Percentiles rank a stretch among this genome's conserved stretches.
phyloP scores from a whole-genome alignment of 2,888 invertebrate species.

The Yponomeuta cagnagella region DNA sequence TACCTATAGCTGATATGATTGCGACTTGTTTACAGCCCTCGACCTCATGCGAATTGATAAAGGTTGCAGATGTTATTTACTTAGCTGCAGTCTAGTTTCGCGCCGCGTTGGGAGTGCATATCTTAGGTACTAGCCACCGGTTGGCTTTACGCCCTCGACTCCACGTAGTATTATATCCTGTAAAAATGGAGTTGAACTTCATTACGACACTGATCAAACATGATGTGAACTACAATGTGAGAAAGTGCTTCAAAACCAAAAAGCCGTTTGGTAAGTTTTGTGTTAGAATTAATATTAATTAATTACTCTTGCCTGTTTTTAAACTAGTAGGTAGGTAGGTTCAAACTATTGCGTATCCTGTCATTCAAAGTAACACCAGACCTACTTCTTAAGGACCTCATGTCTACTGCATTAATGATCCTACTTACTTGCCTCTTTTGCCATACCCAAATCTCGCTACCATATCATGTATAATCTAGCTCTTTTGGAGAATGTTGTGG shows the following conservation, averaged over 20 bases:
- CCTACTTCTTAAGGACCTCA: no score
- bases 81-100: constrained; percentile 41
- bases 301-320: no score
- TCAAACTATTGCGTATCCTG: no score
- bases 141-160: constrained; percentile 3
- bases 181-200: constrained; percentile 63
- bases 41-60: constrained; percentile 44
- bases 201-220: constrained; percentile 63
- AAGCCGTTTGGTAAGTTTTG: constrained; percentile 60
- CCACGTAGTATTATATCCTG: constrained; percentile 4
- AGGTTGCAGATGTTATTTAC: constrained; percentile 48
- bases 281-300: no score
- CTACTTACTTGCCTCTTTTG: no score
- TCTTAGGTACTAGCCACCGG: constrained; percentile 15
- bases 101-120: constrained; percentile 36
- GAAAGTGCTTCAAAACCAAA: constrained; percentile 68
- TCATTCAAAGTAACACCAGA: no score
- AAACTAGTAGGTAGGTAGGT: no score
- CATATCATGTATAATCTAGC: no score
- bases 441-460: no score
- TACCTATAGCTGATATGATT: constrained; percentile 4
- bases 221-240: constrained; percentile 70
- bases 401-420: no score
- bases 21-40: constrained; percentile 18
- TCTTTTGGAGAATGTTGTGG: no score